Evolutionary conservation across 2,797 vertebrate genomes (phyloP).

Genomic region (Gymnothorax javanicus): DNA sequence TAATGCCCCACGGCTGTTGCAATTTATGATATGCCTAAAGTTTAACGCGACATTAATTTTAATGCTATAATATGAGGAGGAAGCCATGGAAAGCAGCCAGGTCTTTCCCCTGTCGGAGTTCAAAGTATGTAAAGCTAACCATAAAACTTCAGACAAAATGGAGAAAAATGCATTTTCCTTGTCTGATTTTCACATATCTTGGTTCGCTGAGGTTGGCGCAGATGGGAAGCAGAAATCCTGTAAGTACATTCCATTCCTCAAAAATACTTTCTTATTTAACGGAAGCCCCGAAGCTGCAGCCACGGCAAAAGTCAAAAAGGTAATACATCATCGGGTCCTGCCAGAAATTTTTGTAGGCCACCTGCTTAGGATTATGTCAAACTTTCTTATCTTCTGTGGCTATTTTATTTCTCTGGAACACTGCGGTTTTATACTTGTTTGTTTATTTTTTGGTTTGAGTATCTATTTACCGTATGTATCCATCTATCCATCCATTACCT

Average conservation of each 20-base stretch:
- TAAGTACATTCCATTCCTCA: neutral
- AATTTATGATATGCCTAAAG: neutral
- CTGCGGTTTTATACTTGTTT: neutral
- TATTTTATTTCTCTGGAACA: neutral
- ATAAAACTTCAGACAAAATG: neutral
- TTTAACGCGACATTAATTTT: neutral
- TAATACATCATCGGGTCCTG: conserved; percentile 4
- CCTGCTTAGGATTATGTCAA: conserved; percentile 11
- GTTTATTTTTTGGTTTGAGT: neutral
- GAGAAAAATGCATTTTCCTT: neutral
- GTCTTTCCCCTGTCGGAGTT: neutral
- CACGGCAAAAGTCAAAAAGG: neutral
- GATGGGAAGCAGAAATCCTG: neutral
- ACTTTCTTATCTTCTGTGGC: neutral
- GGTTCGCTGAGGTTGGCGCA: neutral
- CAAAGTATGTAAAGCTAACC: neutral
- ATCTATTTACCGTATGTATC: no score
- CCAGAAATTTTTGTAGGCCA: neutral
- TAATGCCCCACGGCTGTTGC: no score
- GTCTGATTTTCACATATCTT: neutral
- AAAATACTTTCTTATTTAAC: neutral
- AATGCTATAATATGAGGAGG: neutral
- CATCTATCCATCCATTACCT: no score
- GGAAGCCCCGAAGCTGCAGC: neutral
- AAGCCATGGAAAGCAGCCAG: neutral